Base-by-base conservation (phyloP, 2,113 vertebrate species). In the Anoplopoma fimbria region DNA sequence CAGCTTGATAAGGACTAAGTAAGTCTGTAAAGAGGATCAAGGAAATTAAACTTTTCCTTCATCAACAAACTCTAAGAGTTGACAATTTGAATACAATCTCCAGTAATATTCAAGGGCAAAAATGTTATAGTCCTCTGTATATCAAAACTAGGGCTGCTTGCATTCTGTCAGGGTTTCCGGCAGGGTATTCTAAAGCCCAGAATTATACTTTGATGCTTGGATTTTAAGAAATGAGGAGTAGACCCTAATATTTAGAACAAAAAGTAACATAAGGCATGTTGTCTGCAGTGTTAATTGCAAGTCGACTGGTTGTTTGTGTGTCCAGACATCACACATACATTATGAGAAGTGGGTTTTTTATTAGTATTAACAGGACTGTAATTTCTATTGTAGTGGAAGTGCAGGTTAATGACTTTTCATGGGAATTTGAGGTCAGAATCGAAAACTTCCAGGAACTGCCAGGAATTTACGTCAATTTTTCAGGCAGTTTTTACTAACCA, bases 1-100 rank as follows among this genome's bases (percentile, higher is more conserved):
- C 82, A 76, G 75, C 65, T 62, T 77, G 68, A 84, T 84, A 78
- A 79, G 38, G 75, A 86, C 88, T 61, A 82, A 74, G 53, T 47
- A 29, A 45, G 62, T 62, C 83, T 80, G 36, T n/a, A 31, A 61
- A 77, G 38, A 74, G 81, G 68, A 86, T 84, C 70, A 79, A 75
- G 63, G 25, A 78, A n/a, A 60, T 47, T 25, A 75, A 81, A 67
- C 57, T 75, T 60, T 57, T 63, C 68, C 42, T 15, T 80, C 53
- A 80, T 63, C 49, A 73, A 60, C 36, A 72, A 31, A 69, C 77
- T 65, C 38, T n/a, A 12, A 83, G 61, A 60, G 38, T 51, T 82
- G 40, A 74, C 36, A 67, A 9, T 53, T 69, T 77, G 1, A 60
- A 38, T 47, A 17, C 15, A 36, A 60, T 74, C 29, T 6, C 29